Evolutionary conservation across 2,888 invertebrate genomes (phyloP), one percentile per base, ranked within the genome.

Genomic region (Drosophila siamana): DNA sequence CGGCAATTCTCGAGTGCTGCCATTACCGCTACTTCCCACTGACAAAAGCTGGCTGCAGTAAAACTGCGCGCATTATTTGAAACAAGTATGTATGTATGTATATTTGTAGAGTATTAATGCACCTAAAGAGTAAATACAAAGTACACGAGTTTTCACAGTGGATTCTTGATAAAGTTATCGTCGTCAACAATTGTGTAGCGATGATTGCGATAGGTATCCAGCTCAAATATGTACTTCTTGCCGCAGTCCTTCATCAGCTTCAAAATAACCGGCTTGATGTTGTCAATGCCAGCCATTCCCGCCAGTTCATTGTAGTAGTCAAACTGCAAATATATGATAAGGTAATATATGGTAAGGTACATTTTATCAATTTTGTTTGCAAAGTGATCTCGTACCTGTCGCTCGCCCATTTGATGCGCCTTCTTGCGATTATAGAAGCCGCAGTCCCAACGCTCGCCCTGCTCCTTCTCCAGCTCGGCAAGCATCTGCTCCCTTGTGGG

Each of bases 171-270:
- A 52, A 85, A 91, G 72, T 93, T 93, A 6, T 95, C 93, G 68
- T 94, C 93, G 86, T 96, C 95, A n/a, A 96, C 65, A 47, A 96
- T 93, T 66, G 91, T 93, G 88, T 95, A 96, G 19, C 93, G 89
- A 76, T 95, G 94, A 60, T 94, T 92, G 57, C 95, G 93, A 88
- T 95, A 96, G 60, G 93, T 91, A 1, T 93, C 93, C 63, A 95
- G 91, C 76, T 95, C 93, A 77, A 94, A 93, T 24, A 95, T 92
- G 87, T 95, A 95, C 80, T 94, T 93, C 81, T 93, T 93, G 69
- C 94, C 93, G 89, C 95, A 94, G 86, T 95, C 94, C 84, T 95
- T 94, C 93, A 96, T 96, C n/a, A 97, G 92, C 74, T 94, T 94
- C 16, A 95, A 93, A 77, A 96, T 93, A 26, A 96, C 96, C 0